Conservation (phyloP, 2,113 vertebrate species). For the Acrocephalus arundinaceus region DNA sequence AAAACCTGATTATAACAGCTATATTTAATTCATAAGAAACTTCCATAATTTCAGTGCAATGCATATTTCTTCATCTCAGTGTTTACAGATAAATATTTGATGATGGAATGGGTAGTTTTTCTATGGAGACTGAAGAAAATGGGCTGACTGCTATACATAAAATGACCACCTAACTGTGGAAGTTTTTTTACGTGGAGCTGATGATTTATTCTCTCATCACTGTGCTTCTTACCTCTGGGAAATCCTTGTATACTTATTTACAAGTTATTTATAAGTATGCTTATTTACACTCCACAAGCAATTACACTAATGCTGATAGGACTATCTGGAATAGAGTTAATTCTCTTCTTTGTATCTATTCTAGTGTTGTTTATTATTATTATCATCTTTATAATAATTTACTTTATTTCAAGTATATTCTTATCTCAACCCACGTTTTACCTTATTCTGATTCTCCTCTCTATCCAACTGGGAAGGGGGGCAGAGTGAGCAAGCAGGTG, state of each 20-base stretch:
- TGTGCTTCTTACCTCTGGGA: neutral
- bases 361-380: neutral
- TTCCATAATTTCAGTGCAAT: neutral
- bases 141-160: neutral
- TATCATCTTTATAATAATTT: neutral
- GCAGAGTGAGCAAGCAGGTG: neutral
- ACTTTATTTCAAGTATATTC: neutral
- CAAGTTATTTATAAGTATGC: neutral
- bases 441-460: neutral
- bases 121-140: neutral
- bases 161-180: neutral
- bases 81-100: neutral
- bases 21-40: neutral
- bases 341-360: neutral
- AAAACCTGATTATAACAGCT: neutral
- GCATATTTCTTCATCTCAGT: neutral
- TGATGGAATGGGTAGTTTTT: neutral
- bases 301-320: neutral
- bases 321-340: neutral
- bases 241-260: neutral
- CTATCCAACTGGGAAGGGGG: neutral
- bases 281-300: neutral
- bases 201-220: neutral
- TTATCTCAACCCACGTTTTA: neutral
- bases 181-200: neutral